These are phyloP conservation scores for Limnothrissa miodon DNA, from an alignment of 2,113 vertebrate genomes.

Conservation along the genomic window DNA sequence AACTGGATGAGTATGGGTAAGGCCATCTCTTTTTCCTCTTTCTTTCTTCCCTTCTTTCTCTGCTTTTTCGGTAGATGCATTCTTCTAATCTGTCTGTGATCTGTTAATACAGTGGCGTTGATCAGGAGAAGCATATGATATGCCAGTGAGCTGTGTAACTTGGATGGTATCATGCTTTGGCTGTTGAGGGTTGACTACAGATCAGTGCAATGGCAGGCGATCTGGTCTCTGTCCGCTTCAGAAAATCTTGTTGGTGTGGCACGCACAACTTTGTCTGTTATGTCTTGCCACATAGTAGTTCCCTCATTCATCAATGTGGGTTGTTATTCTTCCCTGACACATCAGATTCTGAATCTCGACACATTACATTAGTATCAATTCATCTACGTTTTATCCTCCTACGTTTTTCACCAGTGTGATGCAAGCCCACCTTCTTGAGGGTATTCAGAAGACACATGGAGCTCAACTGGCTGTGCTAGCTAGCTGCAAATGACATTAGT, in stretches of 20 bases:
- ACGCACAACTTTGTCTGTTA: neutral
- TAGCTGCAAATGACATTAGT: no score
- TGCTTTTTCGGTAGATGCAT: neutral
- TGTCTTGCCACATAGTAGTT: neutral
- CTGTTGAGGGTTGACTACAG: neutral
- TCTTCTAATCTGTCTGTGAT: neutral
- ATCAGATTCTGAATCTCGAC: no score
- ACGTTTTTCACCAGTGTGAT: no score
- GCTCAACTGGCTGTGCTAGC: no score
- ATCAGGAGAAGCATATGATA: neutral
- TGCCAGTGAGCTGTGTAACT: no score
- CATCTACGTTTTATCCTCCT: no score
- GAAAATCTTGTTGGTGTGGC: neutral
- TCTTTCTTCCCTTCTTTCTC: neutral
- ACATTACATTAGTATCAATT: no score
- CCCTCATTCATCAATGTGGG: neutral
- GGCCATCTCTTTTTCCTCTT: constrained; percentile 13
- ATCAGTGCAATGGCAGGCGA: neutral
- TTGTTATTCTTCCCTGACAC: neutral
- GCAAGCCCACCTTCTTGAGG: no score
- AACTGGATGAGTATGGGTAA: constrained; percentile 25
- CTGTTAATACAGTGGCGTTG: neutral
- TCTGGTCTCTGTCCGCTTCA: neutral
- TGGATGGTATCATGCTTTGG: no score
- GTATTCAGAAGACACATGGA: no score